Percentiles rank a stretch among this genome's conserved stretches.
phyloP scores from a whole-genome alignment of 2,113 vertebrate genomes.

The Acrocephalus arundinaceus region DNA sequence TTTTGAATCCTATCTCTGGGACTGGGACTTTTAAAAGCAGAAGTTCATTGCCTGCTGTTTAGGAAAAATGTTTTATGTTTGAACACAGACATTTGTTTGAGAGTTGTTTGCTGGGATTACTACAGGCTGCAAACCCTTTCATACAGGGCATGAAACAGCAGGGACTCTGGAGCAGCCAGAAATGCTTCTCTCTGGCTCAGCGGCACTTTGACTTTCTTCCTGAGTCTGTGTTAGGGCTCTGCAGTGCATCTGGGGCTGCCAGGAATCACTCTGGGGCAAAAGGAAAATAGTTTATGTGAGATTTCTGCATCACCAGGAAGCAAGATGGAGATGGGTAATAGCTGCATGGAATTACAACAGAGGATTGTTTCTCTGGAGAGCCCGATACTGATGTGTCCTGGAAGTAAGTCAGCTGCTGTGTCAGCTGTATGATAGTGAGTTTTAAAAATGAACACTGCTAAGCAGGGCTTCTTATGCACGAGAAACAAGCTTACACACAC shows the following conservation, averaged over 20 bases:
- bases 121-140: not conserved
- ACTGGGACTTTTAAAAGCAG: not conserved
- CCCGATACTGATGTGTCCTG: not conserved
- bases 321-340: not conserved
- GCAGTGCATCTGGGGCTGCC: not conserved
- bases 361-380: not conserved
- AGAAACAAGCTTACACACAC: not conserved
- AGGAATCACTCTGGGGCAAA: not conserved
- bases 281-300: not conserved
- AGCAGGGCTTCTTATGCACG: not conserved
- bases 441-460: not conserved
- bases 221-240: not conserved
- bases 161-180: not conserved
- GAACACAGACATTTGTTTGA: not conserved
- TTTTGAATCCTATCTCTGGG: not conserved
- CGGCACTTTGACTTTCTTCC: not conserved
- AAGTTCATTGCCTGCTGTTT: not conserved
- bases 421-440: not conserved
- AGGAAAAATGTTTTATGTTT: slow-evolving; percentile 11
- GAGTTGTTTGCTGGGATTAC: not conserved
- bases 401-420: slow-evolving; percentile 33
- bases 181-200: not conserved
- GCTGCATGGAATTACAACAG: not conserved
- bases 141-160: not conserved
- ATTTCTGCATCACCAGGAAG: not conserved